These are phyloP conservation scores for Petrocephalus sullivani DNA, from an alignment of 2,797 vertebrate species.

Conservation along the genomic window DNA sequence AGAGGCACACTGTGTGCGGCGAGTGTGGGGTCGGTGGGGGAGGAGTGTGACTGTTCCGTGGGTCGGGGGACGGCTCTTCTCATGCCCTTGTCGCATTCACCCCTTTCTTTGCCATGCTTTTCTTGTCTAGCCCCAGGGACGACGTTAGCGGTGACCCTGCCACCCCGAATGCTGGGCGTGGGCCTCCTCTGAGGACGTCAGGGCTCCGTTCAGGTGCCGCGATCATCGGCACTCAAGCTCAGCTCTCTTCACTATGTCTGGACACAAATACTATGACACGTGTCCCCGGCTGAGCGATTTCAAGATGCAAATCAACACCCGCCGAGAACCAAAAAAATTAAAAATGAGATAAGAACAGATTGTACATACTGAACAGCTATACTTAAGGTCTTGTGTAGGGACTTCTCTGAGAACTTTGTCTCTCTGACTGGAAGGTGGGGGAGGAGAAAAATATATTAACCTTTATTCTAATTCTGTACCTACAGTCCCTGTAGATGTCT, in stretches of 20 bases:
- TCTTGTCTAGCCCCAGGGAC: not conserved
- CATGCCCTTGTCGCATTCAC: not conserved
- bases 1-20: not conserved
- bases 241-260: not conserved
- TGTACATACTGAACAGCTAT: not conserved
- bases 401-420: not conserved
- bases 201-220: not conserved
- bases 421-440: not conserved
- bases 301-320: not conserved
- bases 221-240: not conserved
- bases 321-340: no score
- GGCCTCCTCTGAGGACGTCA: no score
- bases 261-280: not conserved
- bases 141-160: not conserved
- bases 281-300: not conserved
- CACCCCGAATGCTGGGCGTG: no score
- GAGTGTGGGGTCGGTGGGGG: slow-evolving; percentile 30
- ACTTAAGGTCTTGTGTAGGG: not conserved
- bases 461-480: not conserved
- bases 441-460: not conserved
- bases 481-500: not conserved
- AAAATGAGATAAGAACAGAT: not conserved
- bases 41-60: slow-evolving; percentile 36
- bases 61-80: slow-evolving; percentile 33
- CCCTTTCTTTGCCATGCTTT: no score